Base-by-base conservation (phyloP, 2,888 invertebrate genomes). In the Eulithis prunata region DNA sequence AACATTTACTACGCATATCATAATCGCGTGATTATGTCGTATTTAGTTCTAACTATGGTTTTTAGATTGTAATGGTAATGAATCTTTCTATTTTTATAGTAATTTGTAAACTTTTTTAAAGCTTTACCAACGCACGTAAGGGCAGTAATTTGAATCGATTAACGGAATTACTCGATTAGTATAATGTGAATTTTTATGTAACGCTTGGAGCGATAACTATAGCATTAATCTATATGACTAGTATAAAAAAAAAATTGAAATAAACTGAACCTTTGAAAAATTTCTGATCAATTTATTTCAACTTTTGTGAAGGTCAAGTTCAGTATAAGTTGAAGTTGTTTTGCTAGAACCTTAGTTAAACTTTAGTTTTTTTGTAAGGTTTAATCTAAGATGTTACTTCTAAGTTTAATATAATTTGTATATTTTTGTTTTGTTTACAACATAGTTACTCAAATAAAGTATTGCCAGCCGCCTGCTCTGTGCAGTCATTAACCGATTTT, bases 401-500 rank as follows among this genome's bases (percentile, higher is more conserved):
- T 28, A 12, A 51, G 21, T 51, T 51, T 11, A 14, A 51, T 21
- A 51, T 21, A 46, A 1, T 21, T 21, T 53, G 36, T 8, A 8
- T 54, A 21, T 21, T 41, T 13, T 47, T 61, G 14, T 36, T 47
- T 61, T 4, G 38, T 45, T 60, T 51, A 58, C 51, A 12, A 47
- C 46, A n/a, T 13, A 53, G 7, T 8, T 47, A n/a, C 38, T 38
- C 51, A 58, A 62, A 62, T 62, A 62, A 58, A 55, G 32, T 49
- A 47, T 56, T 56, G 38, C 47, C 57, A 57, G 32, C 61, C 53
- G 52, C 57, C 57, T 57, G n/a, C 53, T 38, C 52, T 46, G 51
- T 69, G 65, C 54, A 70, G 74, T 64, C 70, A 74, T 82, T 77
- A 81, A 77, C 73, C 77, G 74, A 78, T 79, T 77, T 72, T 71